phyloP scores from a whole-genome alignment of 1,140 invertebrate species.

The Pseudoatta argentina region DNA sequence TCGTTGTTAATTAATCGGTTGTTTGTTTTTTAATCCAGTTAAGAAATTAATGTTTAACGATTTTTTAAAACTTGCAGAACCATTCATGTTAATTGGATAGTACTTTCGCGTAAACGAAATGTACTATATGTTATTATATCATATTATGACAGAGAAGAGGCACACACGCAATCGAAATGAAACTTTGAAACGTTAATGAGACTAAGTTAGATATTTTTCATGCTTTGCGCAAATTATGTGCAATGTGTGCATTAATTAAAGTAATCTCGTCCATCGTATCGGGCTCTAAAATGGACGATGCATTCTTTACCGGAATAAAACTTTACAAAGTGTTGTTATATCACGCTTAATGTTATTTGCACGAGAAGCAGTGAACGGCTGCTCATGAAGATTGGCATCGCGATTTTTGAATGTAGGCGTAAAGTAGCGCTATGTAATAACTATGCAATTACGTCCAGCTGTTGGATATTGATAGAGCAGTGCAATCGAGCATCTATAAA shows the following conservation, averaged over 20 bases:
- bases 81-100: neutral
- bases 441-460: constrained; percentile 35
- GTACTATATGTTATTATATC: constrained; percentile 41
- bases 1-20: too few relatives aligned
- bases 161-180: neutral
- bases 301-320: constrained; percentile 6
- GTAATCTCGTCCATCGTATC: constrained; percentile 25
- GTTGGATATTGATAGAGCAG: constrained; percentile 14
- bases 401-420: constrained; percentile 56
- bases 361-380: constrained; percentile 21
- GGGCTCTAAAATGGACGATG: neutral
- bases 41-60: neutral
- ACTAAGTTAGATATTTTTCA: constrained; percentile 20
- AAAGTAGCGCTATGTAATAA: constrained; percentile 5
- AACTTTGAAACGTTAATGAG: constrained; percentile 48
- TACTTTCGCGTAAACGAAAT: neutral
- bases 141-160: neutral
- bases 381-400: constrained; percentile 37
- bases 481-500: constrained; percentile 26
- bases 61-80: neutral
- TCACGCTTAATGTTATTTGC: constrained; percentile 11
- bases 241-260: constrained; percentile 40
- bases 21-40: too few relatives aligned
- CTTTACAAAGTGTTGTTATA: neutral
- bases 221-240: neutral